Evolutionary conservation across 2,888 invertebrate species (phyloP), one percentile per base, ranked within the genome.

Genomic region (Mesochorus sp.): DNA sequence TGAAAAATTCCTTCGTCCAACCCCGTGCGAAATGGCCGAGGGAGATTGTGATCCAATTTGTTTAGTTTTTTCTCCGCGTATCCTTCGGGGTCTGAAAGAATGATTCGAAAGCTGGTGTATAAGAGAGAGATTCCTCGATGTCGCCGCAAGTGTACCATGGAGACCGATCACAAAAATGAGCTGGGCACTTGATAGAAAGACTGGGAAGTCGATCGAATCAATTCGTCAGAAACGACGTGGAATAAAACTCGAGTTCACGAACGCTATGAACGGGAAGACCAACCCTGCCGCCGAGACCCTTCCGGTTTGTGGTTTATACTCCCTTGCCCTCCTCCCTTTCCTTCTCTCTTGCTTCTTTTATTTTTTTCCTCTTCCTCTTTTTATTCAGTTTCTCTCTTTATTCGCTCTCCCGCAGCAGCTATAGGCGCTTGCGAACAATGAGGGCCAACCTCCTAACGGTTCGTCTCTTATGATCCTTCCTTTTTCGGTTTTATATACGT

Each of bases 401-500:
- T 39, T 55, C 55, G 26, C 64, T 70, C 26, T 39, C 59, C 17
- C 44, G 31, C 61, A n/a, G 17, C 21, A 37, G 51, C 72, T 10
- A 12, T 39, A 37, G 55, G 68, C 72, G 64, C 76, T 47, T 39
- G 39, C 73, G 76, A 73, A 73, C 78, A 72, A 76, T 78, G 72
- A 71, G 78, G 37, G 17, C 55, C 51, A 59, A 61, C 78, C 55
- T 44, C 67, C 49, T 62, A 57, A 74, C 64, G 53, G 66, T 66
- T 51, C 79, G 62, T 76, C 49, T 57, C 76, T 57, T 76, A 34
- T 37, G 72, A 59, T 64, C 66, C 57, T 77, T 64, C 47, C 31
- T 53, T 53, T 68, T 72, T 78, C 77, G 80, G 68, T 83, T 82
- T 79, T 74, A 79, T n/a, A n/a, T 66, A 39, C 77, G 61, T 61